Conservation (phyloP, 1,140 invertebrate species). For the Trichonephila clavata region DNA sequence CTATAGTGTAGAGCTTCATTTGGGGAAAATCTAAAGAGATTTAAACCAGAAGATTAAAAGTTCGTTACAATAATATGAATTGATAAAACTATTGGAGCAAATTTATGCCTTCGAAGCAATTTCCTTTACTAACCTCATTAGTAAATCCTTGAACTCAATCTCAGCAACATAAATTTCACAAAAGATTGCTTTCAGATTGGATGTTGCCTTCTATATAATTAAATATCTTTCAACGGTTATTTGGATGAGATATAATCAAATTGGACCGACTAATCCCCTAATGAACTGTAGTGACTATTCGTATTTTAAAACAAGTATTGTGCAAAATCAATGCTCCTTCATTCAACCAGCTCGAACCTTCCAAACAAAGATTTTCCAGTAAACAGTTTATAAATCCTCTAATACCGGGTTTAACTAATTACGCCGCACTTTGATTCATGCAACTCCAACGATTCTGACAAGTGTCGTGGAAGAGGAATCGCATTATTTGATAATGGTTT, state of each 20-base stretch:
- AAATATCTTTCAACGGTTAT: slow-evolving; percentile 28
- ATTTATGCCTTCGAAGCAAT: neutral
- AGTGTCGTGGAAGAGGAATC: neutral
- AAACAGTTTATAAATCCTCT: slow-evolving; percentile 38
- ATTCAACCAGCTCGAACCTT: neutral
- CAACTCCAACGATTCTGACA: slow-evolving; percentile 1
- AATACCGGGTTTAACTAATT: slow-evolving; percentile 11
- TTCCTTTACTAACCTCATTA: neutral
- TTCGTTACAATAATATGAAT: neutral
- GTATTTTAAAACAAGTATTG: slow-evolving; percentile 26
- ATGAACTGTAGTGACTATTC: neutral
- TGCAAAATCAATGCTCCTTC: slow-evolving; percentile 4
- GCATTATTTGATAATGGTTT: slow-evolving; percentile 25
- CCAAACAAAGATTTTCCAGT: slow-evolving; percentile 35
- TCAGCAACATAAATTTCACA: slow-evolving; percentile 4
- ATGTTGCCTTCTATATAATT: slow-evolving; percentile 14
- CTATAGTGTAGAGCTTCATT: no score
- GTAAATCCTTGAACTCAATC: neutral
- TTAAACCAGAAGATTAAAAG: neutral
- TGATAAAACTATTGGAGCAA: neutral
- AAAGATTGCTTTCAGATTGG: slow-evolving; percentile 3
- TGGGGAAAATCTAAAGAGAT: no score
- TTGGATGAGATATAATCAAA: slow-evolving; percentile 32
- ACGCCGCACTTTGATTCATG: slow-evolving; percentile 17
- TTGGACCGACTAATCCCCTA: neutral